Evolutionary conservation across 2,888 invertebrate genomes (phyloP).

Genomic region (Netelia fuscicornis): DNA sequence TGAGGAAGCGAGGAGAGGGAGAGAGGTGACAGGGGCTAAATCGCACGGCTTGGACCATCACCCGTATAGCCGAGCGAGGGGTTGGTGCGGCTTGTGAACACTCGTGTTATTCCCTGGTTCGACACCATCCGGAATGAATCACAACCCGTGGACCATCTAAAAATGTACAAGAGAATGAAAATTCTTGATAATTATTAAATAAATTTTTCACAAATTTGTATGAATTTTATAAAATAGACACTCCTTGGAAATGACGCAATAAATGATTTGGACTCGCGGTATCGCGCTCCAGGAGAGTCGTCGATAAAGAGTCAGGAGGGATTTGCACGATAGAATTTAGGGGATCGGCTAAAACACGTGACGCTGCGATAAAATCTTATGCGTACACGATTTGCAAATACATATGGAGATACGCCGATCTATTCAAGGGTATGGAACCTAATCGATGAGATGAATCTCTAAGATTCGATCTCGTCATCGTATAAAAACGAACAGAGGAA

Average conservation of each 20-base stretch:
- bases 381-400: background rate
- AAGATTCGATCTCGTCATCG: conserved; percentile 24
- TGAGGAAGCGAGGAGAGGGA: conserved; percentile 5
- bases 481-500: background rate
- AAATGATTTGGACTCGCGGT: background rate
- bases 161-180: conserved; percentile 38
- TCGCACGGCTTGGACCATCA: conserved; percentile 42
- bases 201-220: background rate
- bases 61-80: conserved; percentile 70
- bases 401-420: conserved; percentile 10
- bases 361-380: conserved; percentile 60
- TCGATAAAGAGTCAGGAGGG: conserved; percentile 36
- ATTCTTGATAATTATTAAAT: background rate
- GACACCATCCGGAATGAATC: conserved; percentile 80
- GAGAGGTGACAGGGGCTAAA: conserved; percentile 31
- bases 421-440: conserved; percentile 24
- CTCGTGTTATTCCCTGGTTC: conserved; percentile 82
- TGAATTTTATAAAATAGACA: background rate
- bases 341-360: conserved; percentile 58
- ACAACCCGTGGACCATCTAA: conserved; percentile 70
- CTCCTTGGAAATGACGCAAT: background rate
- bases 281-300: conserved; percentile 11
- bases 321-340: conserved; percentile 2
- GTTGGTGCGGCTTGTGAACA: conserved; percentile 82
- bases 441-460: conserved; percentile 59